Conservation (phyloP, 2,888 invertebrate species). For the Tigriopus californicus region DNA sequence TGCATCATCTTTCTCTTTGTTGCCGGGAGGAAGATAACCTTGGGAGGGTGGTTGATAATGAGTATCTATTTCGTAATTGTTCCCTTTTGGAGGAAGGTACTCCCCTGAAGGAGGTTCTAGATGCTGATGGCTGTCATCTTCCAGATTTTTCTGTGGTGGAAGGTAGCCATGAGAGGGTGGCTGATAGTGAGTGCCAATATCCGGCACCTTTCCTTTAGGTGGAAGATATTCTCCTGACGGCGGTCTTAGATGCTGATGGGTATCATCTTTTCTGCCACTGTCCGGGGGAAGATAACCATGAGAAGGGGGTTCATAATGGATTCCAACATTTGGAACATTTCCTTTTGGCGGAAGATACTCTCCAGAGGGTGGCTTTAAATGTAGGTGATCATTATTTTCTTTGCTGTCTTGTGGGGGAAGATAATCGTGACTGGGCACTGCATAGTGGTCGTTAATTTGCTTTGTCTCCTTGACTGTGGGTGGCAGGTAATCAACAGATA, state of each 20-base stretch:
- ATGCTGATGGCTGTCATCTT: background rate
- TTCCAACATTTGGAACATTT: background rate
- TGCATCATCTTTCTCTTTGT: background rate
- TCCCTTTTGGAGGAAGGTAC: background rate
- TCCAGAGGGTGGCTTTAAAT: background rate
- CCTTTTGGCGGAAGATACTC: background rate
- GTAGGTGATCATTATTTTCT: background rate
- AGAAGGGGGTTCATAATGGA: background rate
- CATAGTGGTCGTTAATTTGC: background rate
- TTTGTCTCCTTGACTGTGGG: background rate
- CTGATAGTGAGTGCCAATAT: background rate
- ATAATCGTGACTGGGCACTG: background rate
- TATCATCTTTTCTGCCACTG: background rate
- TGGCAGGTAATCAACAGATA: background rate
- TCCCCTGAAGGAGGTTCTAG: background rate
- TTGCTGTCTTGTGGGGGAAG: background rate
- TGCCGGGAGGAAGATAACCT: background rate
- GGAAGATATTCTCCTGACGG: background rate
- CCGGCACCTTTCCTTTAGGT: background rate
- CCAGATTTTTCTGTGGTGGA: background rate
- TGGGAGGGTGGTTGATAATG: background rate
- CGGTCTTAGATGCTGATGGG: background rate
- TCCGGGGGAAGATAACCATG: background rate
- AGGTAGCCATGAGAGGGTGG: constrained; percentile 1
- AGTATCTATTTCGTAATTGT: background rate